These are phyloP conservation scores for Erebia ligea DNA, from an alignment of 2,888 invertebrate genomes.

Conservation along the genomic window DNA sequence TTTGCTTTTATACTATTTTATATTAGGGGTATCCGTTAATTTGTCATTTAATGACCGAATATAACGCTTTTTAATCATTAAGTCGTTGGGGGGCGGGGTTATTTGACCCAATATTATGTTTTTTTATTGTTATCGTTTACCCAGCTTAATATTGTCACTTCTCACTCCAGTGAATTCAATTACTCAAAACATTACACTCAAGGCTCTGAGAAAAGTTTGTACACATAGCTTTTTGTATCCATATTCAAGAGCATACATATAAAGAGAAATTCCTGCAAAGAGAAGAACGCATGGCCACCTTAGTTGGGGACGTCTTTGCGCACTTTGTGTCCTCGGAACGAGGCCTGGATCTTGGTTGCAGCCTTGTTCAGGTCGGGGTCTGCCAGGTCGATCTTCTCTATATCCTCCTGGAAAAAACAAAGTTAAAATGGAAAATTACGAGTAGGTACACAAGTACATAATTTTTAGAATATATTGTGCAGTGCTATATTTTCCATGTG, in stretches of 20 bases:
- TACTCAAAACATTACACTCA: constrained; percentile 3
- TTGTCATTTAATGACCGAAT: too few species aligned
- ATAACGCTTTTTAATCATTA: too few species aligned
- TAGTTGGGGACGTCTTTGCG: constrained; percentile 88
- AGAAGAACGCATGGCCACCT: constrained; percentile 49
- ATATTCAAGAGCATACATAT: constrained; percentile 48
- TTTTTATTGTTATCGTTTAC: too few species aligned
- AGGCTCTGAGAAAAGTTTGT: background rate
- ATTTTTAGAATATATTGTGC: too few species aligned
- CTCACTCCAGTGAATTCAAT: background rate
- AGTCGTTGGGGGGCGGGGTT: too few species aligned
- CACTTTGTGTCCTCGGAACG: constrained; percentile 94
- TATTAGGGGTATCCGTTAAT: too few species aligned
- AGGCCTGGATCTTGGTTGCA: constrained; percentile 95
- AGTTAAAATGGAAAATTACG: too few species aligned
- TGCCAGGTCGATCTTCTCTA: constrained; percentile 92
- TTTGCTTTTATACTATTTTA: too few species aligned
- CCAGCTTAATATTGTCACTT: background rate
- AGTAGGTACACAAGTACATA: too few species aligned
- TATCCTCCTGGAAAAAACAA: constrained; percentile 85
- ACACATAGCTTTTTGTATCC: constrained; percentile 4
- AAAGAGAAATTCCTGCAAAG: constrained; percentile 53
- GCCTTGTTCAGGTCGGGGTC: constrained; percentile 95
- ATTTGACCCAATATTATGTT: too few species aligned
- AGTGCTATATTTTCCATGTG: too few species aligned